Percentiles rank a stretch among this genome's conserved stretches.
phyloP scores from a whole-genome alignment of 2,797 vertebrate genomes.

The Anas georgica region DNA sequence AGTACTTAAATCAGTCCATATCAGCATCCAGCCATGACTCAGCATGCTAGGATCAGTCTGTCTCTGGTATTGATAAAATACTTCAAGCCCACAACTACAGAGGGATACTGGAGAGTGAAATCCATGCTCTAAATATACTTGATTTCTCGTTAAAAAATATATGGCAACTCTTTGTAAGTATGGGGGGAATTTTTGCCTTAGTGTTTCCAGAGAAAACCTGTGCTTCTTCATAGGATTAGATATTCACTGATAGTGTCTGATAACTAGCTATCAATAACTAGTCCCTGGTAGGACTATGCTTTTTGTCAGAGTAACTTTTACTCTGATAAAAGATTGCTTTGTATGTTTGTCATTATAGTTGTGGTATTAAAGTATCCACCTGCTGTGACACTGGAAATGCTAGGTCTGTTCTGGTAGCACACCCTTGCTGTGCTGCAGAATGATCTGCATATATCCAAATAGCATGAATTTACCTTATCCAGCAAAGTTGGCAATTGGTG shows the following conservation, averaged over 20 bases:
- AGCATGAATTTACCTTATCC: fast-evolving
- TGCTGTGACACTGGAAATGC: background rate
- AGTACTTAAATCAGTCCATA: background rate
- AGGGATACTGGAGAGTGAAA: background rate
- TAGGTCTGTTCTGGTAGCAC: background rate
- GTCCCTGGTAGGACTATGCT: background rate
- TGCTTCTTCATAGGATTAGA: background rate
- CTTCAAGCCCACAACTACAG: background rate
- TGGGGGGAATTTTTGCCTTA: background rate
- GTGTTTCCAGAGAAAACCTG: background rate
- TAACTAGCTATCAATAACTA: background rate
- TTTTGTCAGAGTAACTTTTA: background rate
- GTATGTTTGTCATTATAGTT: background rate
- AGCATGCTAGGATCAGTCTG: background rate
- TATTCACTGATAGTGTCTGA: background rate
- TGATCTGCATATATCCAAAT: background rate
- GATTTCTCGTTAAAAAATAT: background rate
- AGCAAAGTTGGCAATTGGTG: background rate
- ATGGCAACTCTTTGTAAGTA: background rate
- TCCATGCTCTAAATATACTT: background rate
- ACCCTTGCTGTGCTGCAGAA: background rate
- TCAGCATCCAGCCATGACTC: background rate
- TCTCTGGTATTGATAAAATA: background rate
- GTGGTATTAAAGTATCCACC: background rate
- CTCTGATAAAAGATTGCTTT: background rate